Evolutionary conservation across 1,140 invertebrate genomes (phyloP), one percentile per base, ranked within the genome.

Genomic region (Hypothenemus hampei): DNA sequence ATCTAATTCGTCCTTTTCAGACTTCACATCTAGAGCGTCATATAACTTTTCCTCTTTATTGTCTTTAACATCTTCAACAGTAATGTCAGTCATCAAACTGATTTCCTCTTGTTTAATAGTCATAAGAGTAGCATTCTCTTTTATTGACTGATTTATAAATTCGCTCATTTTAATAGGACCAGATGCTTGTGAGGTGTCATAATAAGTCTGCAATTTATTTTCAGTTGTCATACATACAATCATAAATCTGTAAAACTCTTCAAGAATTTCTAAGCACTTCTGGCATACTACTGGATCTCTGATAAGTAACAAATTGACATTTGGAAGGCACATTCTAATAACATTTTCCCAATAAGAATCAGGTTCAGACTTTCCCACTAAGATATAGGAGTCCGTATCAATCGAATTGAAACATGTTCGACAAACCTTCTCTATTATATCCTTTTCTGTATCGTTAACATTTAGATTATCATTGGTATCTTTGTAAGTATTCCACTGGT

Each of bases 281-380:
- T 45, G 40, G 21, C 50, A 53, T 11, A 53, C 22, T 21, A 53
- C 13, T 33, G 50, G 50, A 36, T 53, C 50, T 15, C 22, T 53
- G n/a, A 20, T 44, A 13, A 53, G 24, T 6, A 13, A 11, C 8
- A 53, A 36, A 53, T 53, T 24, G 6, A 53, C 16, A 35, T 53
- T 40, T 13, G 50, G 50, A 44, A 53, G 41, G 50, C 50, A 53
- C 29, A 36, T 23, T 4, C 24, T 21, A 23, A 53, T 18, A 16
- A 53, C 15, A 23, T 45, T 44, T 40, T 33, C 19, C 13, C 44
- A 4, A 36, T 43, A 35, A 31, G 10, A 16, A 10, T 15, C 3
- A 16, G 11, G 13, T 18, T 37, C 33, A 13, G n/a, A 18, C 7
- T n/a, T n/a, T 6, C 36, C 36, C 13, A 49, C 2, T 22, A 13